These are phyloP conservation scores for Nomada fucata DNA, from an alignment of 2,888 invertebrate species.

Conservation along the genomic window DNA sequence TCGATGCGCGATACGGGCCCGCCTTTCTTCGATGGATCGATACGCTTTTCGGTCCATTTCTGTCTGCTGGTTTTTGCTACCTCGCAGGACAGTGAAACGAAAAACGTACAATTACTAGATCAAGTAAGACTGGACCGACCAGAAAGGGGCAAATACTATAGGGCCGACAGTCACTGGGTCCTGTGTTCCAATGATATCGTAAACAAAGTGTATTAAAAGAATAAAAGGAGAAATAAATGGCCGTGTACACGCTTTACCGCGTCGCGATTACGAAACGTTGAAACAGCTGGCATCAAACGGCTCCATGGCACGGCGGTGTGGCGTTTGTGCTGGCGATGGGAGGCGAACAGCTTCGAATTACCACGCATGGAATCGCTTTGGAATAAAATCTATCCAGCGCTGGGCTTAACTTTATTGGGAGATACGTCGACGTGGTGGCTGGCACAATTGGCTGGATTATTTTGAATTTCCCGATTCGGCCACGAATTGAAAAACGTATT, in stretches of 20 bases:
- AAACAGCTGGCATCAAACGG: slow-evolving; percentile 63
- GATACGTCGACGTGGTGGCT: slow-evolving; percentile 37
- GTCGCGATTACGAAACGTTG: slow-evolving; percentile 63
- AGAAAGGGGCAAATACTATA: not conserved
- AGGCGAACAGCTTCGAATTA: slow-evolving; percentile 52
- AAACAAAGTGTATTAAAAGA: slow-evolving; percentile 52
- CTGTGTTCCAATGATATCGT: slow-evolving; percentile 28
- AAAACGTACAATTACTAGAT: too few species aligned
- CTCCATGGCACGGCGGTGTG: slow-evolving; percentile 31
- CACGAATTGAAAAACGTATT: slow-evolving; percentile 56
- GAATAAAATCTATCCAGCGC: slow-evolving; percentile 60
- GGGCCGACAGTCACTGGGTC: not conserved
- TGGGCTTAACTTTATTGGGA: slow-evolving; percentile 65
- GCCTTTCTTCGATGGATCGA: not conserved
- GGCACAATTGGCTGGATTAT: slow-evolving; percentile 51
- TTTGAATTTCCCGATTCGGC: slow-evolving; percentile 45
- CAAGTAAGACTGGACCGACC: too few species aligned
- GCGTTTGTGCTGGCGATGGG: slow-evolving; percentile 8
- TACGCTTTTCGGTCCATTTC: not conserved
- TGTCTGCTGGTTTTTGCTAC: too few species aligned
- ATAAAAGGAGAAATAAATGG: slow-evolving; percentile 7
- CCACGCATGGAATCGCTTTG: slow-evolving; percentile 60
- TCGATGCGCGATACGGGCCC: not conserved
- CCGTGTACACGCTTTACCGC: slow-evolving; percentile 43
- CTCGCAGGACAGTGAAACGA: too few species aligned